A percentile compares a stretch with the other conserved stretches of the same genome.
Evolutionary conservation across 2,888 invertebrate genomes (phyloP).

Genomic region (Neocrepidodera transversa): DNA sequence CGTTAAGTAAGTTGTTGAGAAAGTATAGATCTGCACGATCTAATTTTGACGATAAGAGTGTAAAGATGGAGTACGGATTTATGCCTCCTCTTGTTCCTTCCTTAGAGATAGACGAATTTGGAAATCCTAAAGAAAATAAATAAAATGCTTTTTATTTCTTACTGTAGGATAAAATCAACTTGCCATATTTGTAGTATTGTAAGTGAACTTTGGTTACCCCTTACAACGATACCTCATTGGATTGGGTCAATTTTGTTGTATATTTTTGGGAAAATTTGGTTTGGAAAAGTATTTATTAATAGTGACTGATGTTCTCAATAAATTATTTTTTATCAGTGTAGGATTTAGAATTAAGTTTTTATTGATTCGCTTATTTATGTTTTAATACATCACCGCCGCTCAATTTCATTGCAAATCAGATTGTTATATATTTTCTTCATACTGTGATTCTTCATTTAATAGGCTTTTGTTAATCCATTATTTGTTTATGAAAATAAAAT

Average conservation of each 20-base stretch:
- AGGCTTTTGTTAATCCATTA: slow-evolving; percentile 6
- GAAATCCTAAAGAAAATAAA: slow-evolving; percentile 62
- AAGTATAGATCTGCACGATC: slow-evolving; percentile 56
- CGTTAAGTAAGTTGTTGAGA: slow-evolving; percentile 25
- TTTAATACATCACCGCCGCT: not conserved
- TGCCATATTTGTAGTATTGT: slow-evolving; percentile 17
- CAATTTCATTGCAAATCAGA: not conserved
- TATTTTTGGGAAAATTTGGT: slow-evolving; percentile 9
- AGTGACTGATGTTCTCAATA: slow-evolving; percentile 16
- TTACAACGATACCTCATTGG: slow-evolving; percentile 29
- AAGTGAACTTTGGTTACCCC: slow-evolving; percentile 33
- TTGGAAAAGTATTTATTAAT: slow-evolving; percentile 24
- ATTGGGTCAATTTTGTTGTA: slow-evolving; percentile 19
- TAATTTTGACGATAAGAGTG: slow-evolving; percentile 68
- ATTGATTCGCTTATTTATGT: not conserved
- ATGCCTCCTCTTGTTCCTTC: slow-evolving; percentile 84
- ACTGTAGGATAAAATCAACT: slow-evolving; percentile 9
- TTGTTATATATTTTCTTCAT: not conserved
- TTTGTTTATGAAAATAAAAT: slow-evolving; percentile 9
- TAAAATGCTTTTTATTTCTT: slow-evolving; percentile 11
- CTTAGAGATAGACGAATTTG: slow-evolving; percentile 78
- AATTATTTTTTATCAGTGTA: slow-evolving; percentile 14
- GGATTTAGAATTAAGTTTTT: not conserved
- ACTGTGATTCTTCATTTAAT: slow-evolving; percentile 9
- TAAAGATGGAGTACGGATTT: slow-evolving; percentile 83